Percentiles rank a stretch among this genome's conserved stretches.
Evolutionary conservation across 2,888 invertebrate genomes (phyloP).

Genomic region (Troilus luridus): DNA sequence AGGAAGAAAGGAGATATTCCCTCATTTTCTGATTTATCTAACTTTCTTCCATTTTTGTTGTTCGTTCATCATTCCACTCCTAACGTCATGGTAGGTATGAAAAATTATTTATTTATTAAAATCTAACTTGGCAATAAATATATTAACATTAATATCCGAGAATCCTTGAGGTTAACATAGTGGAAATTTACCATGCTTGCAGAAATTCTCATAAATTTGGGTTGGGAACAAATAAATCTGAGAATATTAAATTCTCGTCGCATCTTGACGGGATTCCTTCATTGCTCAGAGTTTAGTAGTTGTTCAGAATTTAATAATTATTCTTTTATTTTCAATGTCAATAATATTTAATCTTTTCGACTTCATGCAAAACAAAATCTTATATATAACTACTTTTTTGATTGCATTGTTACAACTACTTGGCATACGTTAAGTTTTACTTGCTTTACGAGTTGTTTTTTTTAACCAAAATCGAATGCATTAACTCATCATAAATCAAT

Average conservation of each 20-base stretch:
- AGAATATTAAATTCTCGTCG: background rate
- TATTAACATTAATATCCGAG: background rate
- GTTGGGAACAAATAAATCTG: background rate
- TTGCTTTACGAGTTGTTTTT: too few relatives aligned
- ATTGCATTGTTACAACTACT: too few relatives aligned
- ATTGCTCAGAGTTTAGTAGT: background rate
- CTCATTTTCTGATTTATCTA: conserved; percentile 4
- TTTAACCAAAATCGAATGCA: too few relatives aligned
- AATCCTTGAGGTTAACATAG: background rate
- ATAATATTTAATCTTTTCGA: background rate
- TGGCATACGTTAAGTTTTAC: too few relatives aligned
- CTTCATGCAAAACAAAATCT: too few relatives aligned
- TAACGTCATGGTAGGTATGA: background rate
- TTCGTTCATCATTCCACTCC: background rate
- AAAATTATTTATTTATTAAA: background rate
- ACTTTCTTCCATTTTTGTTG: background rate
- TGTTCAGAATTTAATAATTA: background rate
- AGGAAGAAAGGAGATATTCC: background rate
- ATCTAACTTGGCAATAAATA: background rate
- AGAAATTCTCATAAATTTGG: background rate
- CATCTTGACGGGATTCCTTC: background rate
- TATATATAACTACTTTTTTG: too few relatives aligned
- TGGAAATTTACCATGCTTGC: background rate
- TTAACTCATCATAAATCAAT: too few relatives aligned
- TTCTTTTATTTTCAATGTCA: background rate